Evolutionary conservation across 2,888 invertebrate genomes (phyloP), one percentile per base, ranked within the genome.

Genomic region (Periphyllus acericola): DNA sequence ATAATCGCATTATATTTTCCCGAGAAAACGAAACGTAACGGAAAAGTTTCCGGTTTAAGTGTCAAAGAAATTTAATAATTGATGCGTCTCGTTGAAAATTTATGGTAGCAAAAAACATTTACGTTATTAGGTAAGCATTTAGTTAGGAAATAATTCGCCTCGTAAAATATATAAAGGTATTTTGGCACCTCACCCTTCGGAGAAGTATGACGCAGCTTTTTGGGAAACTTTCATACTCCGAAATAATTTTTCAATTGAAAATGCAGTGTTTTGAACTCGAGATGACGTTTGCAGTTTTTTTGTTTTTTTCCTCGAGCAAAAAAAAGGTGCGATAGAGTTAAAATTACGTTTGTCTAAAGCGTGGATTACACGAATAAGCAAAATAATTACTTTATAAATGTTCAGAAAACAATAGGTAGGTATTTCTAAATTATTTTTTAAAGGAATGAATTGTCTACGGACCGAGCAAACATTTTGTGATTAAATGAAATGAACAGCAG

Each of bases 41-140:
- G 46, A 32, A 71, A 71, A 71, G 68, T 81, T 71, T 68, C 32
- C 21, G 19, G 14, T 4, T n/a, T 8, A 68, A 71, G 68, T 19
- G 66, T 66, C 66, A 80, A 19, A 29, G 29, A 19, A 68, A 81
- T 81, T 71, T 21, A 81, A 81, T 81, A 81, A 81, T 14, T 68
- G 4, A 81, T 68, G 40, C 68, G 32, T 68, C 46, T 60, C n/a
- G 11, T 68, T 68, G n/a, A 68, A 29, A 68, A 68, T 29, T 60
- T 68, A 68, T 11, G 68, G 4, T 68, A 11, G 11, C 21, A n/a
- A 68, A 60, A 25, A 68, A 68, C 29, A 68, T 11, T 68, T 25
- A 68, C 29, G 11, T n/a, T 68, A 60, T 60, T 60, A 25, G 21
- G 60, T 8, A 25, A 21, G 25, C 60, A 21, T 60, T 60, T 60